Conservation (phyloP, 2,888 invertebrate genomes). For the Thera obeliscata region DNA sequence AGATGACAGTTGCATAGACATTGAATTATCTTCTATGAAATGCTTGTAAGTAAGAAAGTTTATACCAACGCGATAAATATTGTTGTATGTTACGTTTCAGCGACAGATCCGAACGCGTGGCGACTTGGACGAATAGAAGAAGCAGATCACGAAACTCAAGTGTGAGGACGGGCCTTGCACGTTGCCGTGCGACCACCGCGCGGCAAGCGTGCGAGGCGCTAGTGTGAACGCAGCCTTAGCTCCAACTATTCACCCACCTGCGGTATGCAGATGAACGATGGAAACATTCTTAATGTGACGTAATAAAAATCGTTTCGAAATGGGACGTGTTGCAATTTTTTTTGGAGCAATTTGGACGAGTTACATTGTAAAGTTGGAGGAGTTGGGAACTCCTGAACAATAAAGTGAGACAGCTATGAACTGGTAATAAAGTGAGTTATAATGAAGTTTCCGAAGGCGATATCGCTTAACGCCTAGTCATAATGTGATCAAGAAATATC, state of each 20-base stretch:
- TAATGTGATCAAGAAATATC: conserved; percentile 30
- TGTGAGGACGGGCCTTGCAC: conserved; percentile 84
- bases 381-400: conserved; percentile 8
- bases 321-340: conserved; percentile 4
- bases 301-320: neutral
- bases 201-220: conserved; percentile 54
- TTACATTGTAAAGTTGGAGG: conserved; percentile 4
- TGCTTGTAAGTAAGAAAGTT: no score
- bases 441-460: conserved; percentile 9
- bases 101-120: conserved; percentile 92
- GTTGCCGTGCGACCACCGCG: conserved; percentile 61
- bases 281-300: neutral
- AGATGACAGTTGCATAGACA: no score
- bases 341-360: neutral
- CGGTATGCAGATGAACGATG: neutral
- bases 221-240: conserved; percentile 38
- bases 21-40: no score
- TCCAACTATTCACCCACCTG: conserved; percentile 10
- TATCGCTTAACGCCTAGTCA: conserved; percentile 41
- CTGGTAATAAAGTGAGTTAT: neutral
- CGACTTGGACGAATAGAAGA: conserved; percentile 92
- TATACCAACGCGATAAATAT: neutral
- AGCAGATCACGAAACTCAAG: conserved; percentile 92
- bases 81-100: conserved; percentile 58
- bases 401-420: neutral